Percentiles rank a stretch among this genome's conserved stretches.
phyloP scores from a whole-genome alignment of 92 coral and sea anemone species.

The Montipora capitata region DNA sequence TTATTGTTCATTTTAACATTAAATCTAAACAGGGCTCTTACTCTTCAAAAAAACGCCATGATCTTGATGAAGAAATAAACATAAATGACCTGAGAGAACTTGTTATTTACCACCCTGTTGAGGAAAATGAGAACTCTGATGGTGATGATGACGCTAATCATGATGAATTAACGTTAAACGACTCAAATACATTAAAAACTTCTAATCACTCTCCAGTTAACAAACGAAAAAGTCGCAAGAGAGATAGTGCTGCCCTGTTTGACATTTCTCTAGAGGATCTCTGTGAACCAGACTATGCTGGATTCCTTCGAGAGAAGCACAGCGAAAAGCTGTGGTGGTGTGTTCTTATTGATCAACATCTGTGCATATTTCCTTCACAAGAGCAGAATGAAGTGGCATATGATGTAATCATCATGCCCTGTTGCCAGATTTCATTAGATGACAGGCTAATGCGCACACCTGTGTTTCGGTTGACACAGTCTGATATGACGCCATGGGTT shows the following conservation, averaged over 20 bases:
- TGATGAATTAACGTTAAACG: constrained; percentile 18
- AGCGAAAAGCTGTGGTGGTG: constrained; percentile 98
- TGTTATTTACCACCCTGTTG: constrained; percentile 89
- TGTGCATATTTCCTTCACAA: constrained; percentile 96
- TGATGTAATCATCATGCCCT: constrained; percentile 96
- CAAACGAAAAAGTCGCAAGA: constrained; percentile 88
- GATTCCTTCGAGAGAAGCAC: constrained; percentile 93
- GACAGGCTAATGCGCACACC: constrained; percentile 96
- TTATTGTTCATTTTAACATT: constrained; percentile 41
- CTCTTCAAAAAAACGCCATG: constrained; percentile 47
- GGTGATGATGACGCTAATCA: constrained; percentile 61
- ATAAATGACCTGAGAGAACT: constrained; percentile 85
- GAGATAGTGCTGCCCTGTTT: constrained; percentile 97
- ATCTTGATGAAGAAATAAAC: constrained; percentile 81
- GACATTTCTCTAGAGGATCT: constrained; percentile 94
- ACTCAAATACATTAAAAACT: constrained; percentile 30
- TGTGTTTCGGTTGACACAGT: constrained; percentile 95
- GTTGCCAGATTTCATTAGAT: constrained; percentile 98
- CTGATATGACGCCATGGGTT: constrained; percentile 98
- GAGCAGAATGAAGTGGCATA: constrained; percentile 97
- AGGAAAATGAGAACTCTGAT: constrained; percentile 77
- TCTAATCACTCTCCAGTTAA: constrained; percentile 58
- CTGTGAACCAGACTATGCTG: constrained; percentile 93
- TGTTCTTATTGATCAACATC: constrained; percentile 94
- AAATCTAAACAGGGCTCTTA: constrained; percentile 58